Evolutionary conservation across 1,140 invertebrate genomes (phyloP).

Genomic region (Aleiodes sp.): DNA sequence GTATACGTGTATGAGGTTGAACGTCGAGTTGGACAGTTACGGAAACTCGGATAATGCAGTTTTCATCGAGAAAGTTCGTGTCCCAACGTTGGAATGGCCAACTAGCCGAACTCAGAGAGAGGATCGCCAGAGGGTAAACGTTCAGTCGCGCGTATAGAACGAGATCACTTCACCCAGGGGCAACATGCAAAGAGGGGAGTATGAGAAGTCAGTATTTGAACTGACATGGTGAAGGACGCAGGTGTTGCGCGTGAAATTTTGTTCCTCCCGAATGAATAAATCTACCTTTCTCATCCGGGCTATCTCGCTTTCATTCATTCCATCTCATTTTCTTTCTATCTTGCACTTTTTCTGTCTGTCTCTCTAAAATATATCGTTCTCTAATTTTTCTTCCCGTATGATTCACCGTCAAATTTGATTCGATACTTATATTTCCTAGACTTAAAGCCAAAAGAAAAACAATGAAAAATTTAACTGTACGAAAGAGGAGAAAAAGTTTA

Average conservation of each 20-base stretch:
- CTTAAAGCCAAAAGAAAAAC: neutral
- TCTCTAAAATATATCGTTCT: conserved; percentile 4
- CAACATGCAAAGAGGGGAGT: neutral
- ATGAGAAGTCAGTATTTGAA: conserved; percentile 18
- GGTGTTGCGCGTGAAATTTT: conserved; percentile 40
- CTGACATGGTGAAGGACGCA: conserved; percentile 27
- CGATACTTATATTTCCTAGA: neutral
- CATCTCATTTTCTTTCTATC: conserved; percentile 17
- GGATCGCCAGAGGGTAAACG: conserved; percentile 35
- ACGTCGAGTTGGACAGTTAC: conserved; percentile 37
- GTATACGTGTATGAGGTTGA: conserved; percentile 30
- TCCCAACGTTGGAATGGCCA: conserved; percentile 12
- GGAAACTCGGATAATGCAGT: conserved; percentile 58
- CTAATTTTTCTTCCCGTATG: neutral
- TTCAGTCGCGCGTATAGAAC: conserved; percentile 12
- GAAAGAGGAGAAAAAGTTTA: no score
- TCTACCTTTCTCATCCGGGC: conserved; percentile 30
- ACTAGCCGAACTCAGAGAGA: conserved; percentile 25
- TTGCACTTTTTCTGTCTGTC: neutral
- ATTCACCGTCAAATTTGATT: neutral
- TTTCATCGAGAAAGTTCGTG: conserved; percentile 61
- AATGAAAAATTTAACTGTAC: neutral
- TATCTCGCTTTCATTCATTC: conserved; percentile 17
- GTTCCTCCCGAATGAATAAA: conserved; percentile 40
- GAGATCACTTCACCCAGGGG: conserved; percentile 7